Evolutionary conservation across 2,113 vertebrate species (phyloP).

Genomic region (Aptenodytes forsteri): DNA sequence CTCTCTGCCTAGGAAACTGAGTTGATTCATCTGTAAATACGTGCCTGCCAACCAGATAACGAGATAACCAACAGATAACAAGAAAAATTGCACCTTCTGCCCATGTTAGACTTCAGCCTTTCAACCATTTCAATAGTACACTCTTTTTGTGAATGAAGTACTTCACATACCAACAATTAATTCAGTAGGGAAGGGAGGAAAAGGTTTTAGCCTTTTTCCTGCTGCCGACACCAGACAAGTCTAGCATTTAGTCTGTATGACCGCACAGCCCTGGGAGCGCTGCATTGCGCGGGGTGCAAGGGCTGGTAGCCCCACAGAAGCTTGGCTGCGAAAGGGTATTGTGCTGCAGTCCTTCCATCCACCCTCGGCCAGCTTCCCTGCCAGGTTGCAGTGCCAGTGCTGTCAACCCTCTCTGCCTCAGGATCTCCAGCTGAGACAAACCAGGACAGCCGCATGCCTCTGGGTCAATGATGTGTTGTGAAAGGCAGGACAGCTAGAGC

Average conservation of each 20-base stretch:
- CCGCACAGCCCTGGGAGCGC: rapidly evolving
- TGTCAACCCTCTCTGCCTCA: background rate
- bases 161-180: background rate
- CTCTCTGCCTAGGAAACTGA: background rate
- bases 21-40: background rate
- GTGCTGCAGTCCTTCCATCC: background rate
- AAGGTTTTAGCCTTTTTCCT: background rate
- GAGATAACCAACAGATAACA: background rate
- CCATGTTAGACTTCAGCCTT: background rate
- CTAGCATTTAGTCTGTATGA: background rate
- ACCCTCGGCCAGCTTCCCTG: rapidly evolving
- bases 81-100: background rate
- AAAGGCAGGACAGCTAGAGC: background rate
- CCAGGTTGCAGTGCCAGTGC: background rate
- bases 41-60: background rate
- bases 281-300: rapidly evolving
- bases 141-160: background rate
- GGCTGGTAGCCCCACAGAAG: background rate
- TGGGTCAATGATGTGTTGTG: background rate
- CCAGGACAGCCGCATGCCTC: background rate
- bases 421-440: background rate
- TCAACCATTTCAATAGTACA: background rate
- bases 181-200: background rate
- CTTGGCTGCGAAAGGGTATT: background rate
- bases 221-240: background rate